Conservation (phyloP, 2,113 vertebrate species). For the Cebus imitator region DNA sequence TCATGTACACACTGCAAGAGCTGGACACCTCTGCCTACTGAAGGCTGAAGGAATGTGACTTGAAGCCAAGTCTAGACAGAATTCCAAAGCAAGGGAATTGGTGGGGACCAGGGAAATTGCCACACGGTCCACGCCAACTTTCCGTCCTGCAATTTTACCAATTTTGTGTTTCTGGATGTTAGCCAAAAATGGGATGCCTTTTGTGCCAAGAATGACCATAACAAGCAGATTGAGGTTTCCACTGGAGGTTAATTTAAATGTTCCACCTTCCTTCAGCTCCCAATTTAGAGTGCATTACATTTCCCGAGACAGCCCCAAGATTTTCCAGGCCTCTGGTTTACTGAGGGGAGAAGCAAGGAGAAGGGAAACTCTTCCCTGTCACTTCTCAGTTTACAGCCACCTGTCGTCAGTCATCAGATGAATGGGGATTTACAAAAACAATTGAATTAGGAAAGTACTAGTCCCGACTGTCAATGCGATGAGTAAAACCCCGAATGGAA, state of each 20-base stretch:
- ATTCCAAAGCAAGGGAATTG: constrained; percentile 36
- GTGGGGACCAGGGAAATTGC: constrained; percentile 9
- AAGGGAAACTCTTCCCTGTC: constrained; percentile 15
- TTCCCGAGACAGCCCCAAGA: constrained; percentile 33
- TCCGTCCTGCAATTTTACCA: constrained; percentile 65
- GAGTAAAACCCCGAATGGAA: constrained; percentile 30
- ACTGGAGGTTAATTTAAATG: constrained; percentile 68
- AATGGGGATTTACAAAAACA: constrained; percentile 62
- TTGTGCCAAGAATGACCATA: constrained; percentile 58
- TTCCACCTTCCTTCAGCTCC: constrained; percentile 56
- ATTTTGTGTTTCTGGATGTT: constrained; percentile 63
- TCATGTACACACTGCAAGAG: constrained; percentile 46
- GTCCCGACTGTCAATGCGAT: constrained; percentile 60
- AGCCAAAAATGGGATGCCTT: constrained; percentile 15
- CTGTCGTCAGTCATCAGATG: constrained; percentile 64
- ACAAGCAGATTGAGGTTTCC: constrained; percentile 60
- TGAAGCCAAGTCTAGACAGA: constrained; percentile 65
- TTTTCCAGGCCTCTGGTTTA: constrained; percentile 53
- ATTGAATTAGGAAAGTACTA: constrained; percentile 63
- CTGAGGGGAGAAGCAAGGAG: constrained; percentile 23
- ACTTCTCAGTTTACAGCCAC: constrained; percentile 48
- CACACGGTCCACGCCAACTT: constrained; percentile 46
- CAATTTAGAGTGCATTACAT: neutral
- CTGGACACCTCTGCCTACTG: constrained; percentile 56
- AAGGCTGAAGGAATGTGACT: constrained; percentile 60